Conservation (phyloP, 2,888 invertebrate genomes). For the Tiphia femorata region DNA sequence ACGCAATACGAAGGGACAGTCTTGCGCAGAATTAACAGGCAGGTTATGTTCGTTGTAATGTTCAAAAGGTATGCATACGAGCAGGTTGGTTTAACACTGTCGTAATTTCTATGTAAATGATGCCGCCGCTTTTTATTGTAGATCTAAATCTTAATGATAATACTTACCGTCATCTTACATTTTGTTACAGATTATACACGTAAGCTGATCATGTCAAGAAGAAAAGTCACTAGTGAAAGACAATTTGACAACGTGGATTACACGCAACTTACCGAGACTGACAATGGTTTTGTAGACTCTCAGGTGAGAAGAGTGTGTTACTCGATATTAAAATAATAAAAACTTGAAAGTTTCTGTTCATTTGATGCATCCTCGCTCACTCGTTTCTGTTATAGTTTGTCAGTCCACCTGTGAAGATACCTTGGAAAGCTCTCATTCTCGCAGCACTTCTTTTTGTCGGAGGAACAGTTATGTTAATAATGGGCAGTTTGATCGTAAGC, state of each 20-base stretch:
- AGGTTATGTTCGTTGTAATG: no score
- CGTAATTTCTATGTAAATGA: no score
- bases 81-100: no score
- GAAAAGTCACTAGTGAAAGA: slow-evolving; percentile 70
- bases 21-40: no score
- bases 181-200: slow-evolving; percentile 65
- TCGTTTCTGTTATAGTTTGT: slow-evolving; percentile 70
- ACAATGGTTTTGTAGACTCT: slow-evolving; percentile 79
- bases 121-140: no score
- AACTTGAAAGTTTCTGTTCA: not conserved
- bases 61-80: no score
- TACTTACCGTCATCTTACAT: no score
- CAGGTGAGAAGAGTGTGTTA: slow-evolving; percentile 61
- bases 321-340: not conserved
- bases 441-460: slow-evolving; percentile 82
- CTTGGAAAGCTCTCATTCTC: slow-evolving; percentile 86
- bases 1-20: no score
- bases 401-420: slow-evolving; percentile 78
- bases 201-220: slow-evolving; percentile 74
- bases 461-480: slow-evolving; percentile 82
- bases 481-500: slow-evolving; percentile 83
- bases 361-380: not conserved
- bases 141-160: no score
- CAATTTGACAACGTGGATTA: slow-evolving; percentile 75
- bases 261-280: slow-evolving; percentile 71